Evolutionary conservation across 1,140 invertebrate species (phyloP).

Genomic region (Zaprionus tsacasi): DNA sequence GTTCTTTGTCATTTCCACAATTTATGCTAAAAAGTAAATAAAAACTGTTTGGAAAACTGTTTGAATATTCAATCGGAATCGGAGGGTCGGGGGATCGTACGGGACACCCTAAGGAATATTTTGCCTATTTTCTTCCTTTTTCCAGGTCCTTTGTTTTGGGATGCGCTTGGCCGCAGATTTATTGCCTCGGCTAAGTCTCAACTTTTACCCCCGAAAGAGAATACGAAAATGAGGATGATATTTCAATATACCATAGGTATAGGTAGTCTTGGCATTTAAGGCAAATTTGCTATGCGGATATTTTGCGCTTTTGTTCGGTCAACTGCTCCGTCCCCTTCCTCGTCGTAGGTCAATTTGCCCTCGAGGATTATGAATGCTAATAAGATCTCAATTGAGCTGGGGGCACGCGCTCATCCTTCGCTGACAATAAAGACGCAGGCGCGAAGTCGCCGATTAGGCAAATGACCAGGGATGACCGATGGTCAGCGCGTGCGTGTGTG

Average conservation of each 20-base stretch:
- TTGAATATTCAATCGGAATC: slow-evolving; percentile 65
- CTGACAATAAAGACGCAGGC: slow-evolving; percentile 35
- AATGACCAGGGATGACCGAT: slow-evolving; percentile 56
- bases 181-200: slow-evolving; percentile 61
- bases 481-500: slow-evolving; percentile 51
- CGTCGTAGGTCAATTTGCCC: slow-evolving; percentile 11
- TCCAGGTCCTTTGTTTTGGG: slow-evolving; percentile 58
- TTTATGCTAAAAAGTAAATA: slow-evolving; percentile 79
- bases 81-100: slow-evolving; percentile 35
- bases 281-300: slow-evolving; percentile 23
- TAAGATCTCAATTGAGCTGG: slow-evolving; percentile 22
- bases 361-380: slow-evolving; percentile 43
- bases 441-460: slow-evolving; percentile 48
- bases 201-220: slow-evolving; percentile 47
- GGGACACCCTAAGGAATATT: slow-evolving; percentile 45
- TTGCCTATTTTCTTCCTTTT: slow-evolving; percentile 59
- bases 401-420: slow-evolving; percentile 36
- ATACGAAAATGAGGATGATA: slow-evolving; percentile 40
- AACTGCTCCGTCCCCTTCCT: too few species aligned
- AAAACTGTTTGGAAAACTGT: slow-evolving; percentile 66
- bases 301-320: background rate
- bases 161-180: slow-evolving; percentile 72
- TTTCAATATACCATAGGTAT: slow-evolving; percentile 59
- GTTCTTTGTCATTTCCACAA: slow-evolving; percentile 51
- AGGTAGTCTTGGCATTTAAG: slow-evolving; percentile 41